Conservation (phyloP, 1,140 invertebrate genomes). For the Neocloeon triangulifer region DNA sequence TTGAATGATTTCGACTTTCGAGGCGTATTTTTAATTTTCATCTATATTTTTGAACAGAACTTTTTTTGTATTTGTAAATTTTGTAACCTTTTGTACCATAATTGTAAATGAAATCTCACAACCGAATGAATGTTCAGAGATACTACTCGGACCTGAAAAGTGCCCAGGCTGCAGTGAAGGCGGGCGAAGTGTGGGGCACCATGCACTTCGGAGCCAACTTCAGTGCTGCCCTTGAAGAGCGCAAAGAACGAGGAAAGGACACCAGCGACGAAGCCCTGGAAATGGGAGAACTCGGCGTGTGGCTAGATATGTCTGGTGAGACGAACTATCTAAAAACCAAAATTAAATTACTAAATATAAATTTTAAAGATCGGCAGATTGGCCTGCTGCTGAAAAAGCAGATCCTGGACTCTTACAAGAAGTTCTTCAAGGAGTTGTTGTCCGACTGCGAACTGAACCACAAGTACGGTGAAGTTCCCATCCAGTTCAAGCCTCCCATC, state of each 20-base stretch:
- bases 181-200: constrained; percentile 39
- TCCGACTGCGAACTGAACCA: constrained; percentile 28
- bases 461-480: constrained; percentile 28
- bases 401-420: constrained; percentile 33
- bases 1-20: too few species aligned
- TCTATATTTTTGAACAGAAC: constrained; percentile 2
- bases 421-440: constrained; percentile 28
- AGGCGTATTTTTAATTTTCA: too few species aligned
- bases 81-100: constrained; percentile 1
- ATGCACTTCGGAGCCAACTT: constrained; percentile 54
- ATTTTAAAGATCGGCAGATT: constrained; percentile 42
- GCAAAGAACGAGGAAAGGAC: constrained; percentile 26
- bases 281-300: constrained; percentile 33
- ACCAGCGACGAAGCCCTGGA: constrained; percentile 23
- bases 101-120: constrained; percentile 9
- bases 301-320: constrained; percentile 48
- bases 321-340: constrained; percentile 7
- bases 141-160: constrained; percentile 26
- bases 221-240: constrained; percentile 30
- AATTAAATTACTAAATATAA: constrained; percentile 3
- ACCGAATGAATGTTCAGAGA: constrained; percentile 24
- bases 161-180: constrained; percentile 31
- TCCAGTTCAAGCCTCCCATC: constrained; percentile 39
- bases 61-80: constrained; percentile 2
- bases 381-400: constrained; percentile 33